Percentiles rank a stretch among this genome's conserved stretches.
phyloP scores from a whole-genome alignment of 1,140 invertebrate genomes.

The Ostrea edulis region DNA sequence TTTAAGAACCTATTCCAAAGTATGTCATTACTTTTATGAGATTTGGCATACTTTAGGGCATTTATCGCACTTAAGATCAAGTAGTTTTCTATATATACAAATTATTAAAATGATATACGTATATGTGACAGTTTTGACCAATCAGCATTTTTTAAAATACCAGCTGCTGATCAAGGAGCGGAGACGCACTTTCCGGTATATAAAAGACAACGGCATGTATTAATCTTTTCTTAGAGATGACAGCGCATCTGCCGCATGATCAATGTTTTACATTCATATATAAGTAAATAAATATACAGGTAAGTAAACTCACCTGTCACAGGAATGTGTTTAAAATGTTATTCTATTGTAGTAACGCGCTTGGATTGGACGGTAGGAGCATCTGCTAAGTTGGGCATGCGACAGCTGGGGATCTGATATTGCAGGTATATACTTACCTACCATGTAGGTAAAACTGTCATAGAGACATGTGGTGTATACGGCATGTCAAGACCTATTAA shows the following conservation, averaged over 20 bases:
- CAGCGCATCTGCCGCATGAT: slow-evolving; percentile 11
- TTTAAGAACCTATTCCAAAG: neutral
- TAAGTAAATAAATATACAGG: slow-evolving; percentile 32
- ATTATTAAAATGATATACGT: neutral
- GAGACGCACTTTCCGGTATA: neutral
- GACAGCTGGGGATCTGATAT: neutral
- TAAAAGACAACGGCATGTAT: slow-evolving; percentile 13
- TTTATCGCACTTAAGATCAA: slow-evolving; percentile 5
- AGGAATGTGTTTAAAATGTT: slow-evolving; percentile 18
- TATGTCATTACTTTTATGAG: neutral
- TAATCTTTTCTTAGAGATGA: slow-evolving; percentile 1
- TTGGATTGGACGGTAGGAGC: neutral
- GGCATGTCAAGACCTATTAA: neutral
- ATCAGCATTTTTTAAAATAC: neutral
- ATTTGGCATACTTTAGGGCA: neutral
- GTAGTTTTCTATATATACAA: slow-evolving; percentile 12
- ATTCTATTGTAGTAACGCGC: neutral
- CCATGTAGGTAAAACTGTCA: neutral
- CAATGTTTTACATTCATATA: neutral
- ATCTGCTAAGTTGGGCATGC: neutral
- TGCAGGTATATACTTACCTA: neutral
- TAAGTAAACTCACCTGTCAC: slow-evolving; percentile 20
- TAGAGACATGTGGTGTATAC: neutral
- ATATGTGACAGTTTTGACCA: neutral
- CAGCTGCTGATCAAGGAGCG: neutral